Conservation (phyloP, 2,113 vertebrate species). For the Pseudopodoces humilis region DNA sequence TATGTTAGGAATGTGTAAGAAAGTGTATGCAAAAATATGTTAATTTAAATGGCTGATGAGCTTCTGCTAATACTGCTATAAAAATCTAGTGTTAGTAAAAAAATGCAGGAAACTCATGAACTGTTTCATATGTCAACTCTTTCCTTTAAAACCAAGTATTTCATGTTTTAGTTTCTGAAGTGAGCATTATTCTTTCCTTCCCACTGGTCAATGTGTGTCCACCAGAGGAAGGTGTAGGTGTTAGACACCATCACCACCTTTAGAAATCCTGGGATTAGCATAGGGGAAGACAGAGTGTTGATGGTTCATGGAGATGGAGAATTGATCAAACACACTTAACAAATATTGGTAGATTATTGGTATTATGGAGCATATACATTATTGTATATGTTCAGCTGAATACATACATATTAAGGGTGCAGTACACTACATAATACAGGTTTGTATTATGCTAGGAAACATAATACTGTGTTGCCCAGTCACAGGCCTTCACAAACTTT, state of each 20-base stretch:
- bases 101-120: background rate
- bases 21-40: background rate
- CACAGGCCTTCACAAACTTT: background rate
- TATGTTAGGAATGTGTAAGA: background rate
- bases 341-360: background rate
- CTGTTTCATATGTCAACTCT: background rate
- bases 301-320: background rate
- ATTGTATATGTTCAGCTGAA: background rate
- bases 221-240: background rate
- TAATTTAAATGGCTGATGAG: background rate
- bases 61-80: background rate
- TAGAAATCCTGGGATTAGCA: background rate
- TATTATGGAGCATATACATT: background rate
- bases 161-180: background rate
- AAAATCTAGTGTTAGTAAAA: background rate
- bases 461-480: background rate
- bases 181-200: background rate
- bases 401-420: background rate
- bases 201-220: background rate
- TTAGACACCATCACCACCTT: background rate
- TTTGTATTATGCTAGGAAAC: background rate
- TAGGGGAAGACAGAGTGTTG: background rate
- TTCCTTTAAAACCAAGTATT: background rate
- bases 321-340: background rate
- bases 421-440: background rate